phyloP scores from a whole-genome alignment of 2,797 vertebrate genomes.

The Tympanoctomys barrerae region DNA sequence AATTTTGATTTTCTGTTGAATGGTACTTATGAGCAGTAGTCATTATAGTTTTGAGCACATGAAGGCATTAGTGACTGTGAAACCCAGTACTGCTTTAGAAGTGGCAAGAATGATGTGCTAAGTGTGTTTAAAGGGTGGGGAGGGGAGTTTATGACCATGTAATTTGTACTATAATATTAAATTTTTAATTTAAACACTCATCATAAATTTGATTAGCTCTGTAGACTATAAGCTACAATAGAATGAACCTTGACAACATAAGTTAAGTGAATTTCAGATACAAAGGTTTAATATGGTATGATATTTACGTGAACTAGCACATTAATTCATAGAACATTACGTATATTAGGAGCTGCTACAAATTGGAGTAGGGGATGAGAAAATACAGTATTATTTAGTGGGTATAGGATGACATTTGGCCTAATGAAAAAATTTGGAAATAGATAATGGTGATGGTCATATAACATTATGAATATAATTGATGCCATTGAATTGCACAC shows the following conservation, averaged over 20 bases:
- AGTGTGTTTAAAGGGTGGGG: not conserved
- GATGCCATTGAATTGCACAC: not conserved
- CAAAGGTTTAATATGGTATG: not conserved
- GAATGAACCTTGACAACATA: not conserved
- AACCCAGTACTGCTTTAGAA: not conserved
- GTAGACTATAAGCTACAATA: not conserved
- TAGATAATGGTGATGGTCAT: not conserved
- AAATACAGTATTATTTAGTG: constrained; percentile 39
- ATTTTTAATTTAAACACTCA: not conserved
- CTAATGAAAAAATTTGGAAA: not conserved
- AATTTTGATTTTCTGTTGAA: not conserved
- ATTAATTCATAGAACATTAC: not conserved
- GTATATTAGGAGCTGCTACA: not conserved
- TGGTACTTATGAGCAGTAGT: not conserved
- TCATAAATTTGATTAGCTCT: not conserved
- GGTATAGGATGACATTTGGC: not conserved
- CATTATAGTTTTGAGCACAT: not conserved
- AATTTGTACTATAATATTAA: not conserved
- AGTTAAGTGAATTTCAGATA: not conserved
- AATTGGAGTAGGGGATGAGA: not conserved
- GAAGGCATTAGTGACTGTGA: not conserved
- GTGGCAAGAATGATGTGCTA: not conserved
- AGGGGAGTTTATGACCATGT: not conserved
- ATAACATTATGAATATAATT: not conserved
- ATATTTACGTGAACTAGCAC: not conserved